phyloP scores from a whole-genome alignment of 1,140 invertebrate genomes.

The fruit fly (Drosophila melanogaster) region DNA sequence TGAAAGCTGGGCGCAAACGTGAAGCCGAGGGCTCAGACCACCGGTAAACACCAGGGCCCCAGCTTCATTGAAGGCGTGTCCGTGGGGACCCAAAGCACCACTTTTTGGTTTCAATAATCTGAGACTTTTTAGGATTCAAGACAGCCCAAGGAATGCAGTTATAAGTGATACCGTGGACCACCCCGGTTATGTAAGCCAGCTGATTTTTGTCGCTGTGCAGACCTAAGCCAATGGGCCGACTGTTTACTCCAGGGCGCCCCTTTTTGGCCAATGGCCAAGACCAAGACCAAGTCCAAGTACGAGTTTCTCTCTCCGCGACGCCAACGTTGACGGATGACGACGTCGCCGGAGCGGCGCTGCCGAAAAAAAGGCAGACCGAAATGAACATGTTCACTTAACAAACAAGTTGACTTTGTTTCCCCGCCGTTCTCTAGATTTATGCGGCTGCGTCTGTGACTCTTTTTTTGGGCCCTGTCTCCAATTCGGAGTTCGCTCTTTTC shows the following conservation, averaged over 20 bases:
- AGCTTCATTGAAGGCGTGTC: conserved; percentile 54
- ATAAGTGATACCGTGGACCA: neutral
- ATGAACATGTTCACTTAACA: conserved; percentile 81
- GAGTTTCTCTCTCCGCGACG: conserved; percentile 61
- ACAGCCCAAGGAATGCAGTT: too few species aligned
- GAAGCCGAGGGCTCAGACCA: conserved; percentile 30
- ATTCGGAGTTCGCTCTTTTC: conserved; percentile 45
- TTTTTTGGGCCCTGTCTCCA: conserved; percentile 16
- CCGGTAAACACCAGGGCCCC: conserved; percentile 39
- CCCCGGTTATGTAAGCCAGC: neutral
- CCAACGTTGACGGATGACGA: conserved; percentile 31
- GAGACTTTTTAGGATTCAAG: too few species aligned
- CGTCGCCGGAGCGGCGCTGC: conserved; percentile 41
- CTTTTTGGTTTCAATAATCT: too few species aligned
- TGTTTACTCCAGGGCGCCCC: conserved; percentile 52
- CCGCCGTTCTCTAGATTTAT: conserved; percentile 68
- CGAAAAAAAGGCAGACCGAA: conserved; percentile 66
- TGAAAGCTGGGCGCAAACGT: conserved; percentile 54
- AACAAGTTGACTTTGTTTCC: conserved; percentile 81
- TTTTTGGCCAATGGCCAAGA: conserved; percentile 49
- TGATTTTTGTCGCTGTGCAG: conserved; percentile 17
- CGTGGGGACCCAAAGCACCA: conserved; percentile 13
- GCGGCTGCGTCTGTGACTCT: conserved; percentile 39
- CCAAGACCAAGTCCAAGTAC: conserved; percentile 64
- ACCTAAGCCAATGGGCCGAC: conserved; percentile 72